A percentile compares a stretch with the other conserved stretches of the same genome.
phyloP scores from a whole-genome alignment of 1,140 invertebrate genomes.

The Steinernema feltiae region DNA sequence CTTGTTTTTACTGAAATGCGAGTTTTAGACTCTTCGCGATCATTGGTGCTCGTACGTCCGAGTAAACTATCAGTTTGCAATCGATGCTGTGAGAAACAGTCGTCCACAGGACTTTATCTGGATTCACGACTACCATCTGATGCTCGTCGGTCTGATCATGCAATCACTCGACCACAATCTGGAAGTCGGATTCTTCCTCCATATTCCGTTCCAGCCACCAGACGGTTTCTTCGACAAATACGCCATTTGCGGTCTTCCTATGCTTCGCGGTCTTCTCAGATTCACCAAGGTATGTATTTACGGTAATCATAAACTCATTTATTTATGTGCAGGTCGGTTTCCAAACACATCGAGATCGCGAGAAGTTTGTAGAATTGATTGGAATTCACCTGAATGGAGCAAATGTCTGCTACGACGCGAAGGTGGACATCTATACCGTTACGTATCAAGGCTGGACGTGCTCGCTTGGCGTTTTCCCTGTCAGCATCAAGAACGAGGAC shows the following conservation, averaged over 20 bases:
- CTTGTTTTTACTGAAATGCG: background rate
- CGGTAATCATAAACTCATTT: slow-evolving; percentile 31
- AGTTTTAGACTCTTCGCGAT: slow-evolving; percentile 40
- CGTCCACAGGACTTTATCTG: slow-evolving; percentile 57
- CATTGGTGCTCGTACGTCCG: slow-evolving; percentile 57
- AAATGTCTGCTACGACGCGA: slow-evolving; percentile 37
- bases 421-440: slow-evolving; percentile 52
- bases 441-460: slow-evolving; percentile 56
- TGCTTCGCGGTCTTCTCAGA: slow-evolving; percentile 49
- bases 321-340: slow-evolving; percentile 47
- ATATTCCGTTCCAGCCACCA: slow-evolving; percentile 57
- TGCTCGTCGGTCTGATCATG: slow-evolving; percentile 57
- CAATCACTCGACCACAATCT: slow-evolving; percentile 53
- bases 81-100: slow-evolving; percentile 54
- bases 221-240: slow-evolving; percentile 56
- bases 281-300: slow-evolving; percentile 52
- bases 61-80: slow-evolving; percentile 57
- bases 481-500: slow-evolving; percentile 56
- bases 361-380: slow-evolving; percentile 50
- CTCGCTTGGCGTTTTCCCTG: slow-evolving; percentile 56
- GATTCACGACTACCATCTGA: slow-evolving; percentile 58
- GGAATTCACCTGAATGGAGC: slow-evolving; percentile 46
- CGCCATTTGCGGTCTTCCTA: slow-evolving; percentile 44
- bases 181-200: slow-evolving; percentile 56
- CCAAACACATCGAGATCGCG: slow-evolving; percentile 55